Conservation (phyloP, 2,797 vertebrate species). For the Triplophysa yarkandensis region DNA sequence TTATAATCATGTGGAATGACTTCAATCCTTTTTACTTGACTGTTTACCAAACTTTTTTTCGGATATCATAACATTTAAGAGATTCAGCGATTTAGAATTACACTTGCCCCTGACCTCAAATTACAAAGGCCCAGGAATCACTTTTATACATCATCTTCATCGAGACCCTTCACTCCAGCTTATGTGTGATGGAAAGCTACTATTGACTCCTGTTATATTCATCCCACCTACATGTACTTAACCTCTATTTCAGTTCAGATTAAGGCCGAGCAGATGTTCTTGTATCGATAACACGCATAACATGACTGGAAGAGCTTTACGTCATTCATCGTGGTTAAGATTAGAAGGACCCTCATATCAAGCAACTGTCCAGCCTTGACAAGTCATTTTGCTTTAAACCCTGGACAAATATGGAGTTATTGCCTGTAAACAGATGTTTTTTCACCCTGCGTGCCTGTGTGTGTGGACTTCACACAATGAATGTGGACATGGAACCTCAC, state of each 20-base stretch:
- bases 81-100: not conserved
- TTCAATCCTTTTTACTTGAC: not conserved
- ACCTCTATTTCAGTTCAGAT: no score
- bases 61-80: not conserved
- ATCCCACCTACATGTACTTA: no score
- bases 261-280: no score
- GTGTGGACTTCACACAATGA: conserved; percentile 61
- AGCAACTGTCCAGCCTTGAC: no score
- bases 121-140: not conserved
- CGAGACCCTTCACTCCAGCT: not conserved
- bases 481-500: conserved; percentile 61
- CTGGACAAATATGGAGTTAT: conserved; percentile 30
- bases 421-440: conserved; percentile 56
- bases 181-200: not conserved
- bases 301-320: no score
- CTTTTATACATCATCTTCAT: no score
- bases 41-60: not conserved
- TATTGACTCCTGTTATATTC: no score
- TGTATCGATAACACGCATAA: no score
- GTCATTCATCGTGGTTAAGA: not conserved
- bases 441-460: conserved; percentile 62
- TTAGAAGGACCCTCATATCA: no score
- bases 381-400: conserved; percentile 26
- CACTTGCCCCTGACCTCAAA: not conserved
- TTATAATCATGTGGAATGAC: not conserved